Conservation (phyloP, 2,888 invertebrate species). For the Epinotia brunnichana region DNA sequence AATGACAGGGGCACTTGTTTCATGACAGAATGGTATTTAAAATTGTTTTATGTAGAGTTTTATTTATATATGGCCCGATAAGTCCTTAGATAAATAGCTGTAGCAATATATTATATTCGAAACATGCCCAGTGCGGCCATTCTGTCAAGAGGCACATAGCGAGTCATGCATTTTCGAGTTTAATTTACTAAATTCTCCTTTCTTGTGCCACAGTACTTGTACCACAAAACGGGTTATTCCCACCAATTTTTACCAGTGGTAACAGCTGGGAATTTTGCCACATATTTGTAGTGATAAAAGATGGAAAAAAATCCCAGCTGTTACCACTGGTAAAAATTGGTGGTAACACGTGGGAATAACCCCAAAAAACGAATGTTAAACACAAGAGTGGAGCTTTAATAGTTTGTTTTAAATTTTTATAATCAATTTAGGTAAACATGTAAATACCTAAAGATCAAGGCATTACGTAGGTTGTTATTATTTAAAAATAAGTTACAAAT, state of each 20-base stretch:
- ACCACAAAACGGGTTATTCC: too few species aligned
- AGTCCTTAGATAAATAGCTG: constrained; percentile 55
- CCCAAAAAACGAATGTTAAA: constrained; percentile 65
- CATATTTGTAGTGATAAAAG: too few species aligned
- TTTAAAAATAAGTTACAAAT: constrained; percentile 62
- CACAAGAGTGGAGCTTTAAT: constrained; percentile 71
- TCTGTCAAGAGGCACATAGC: constrained; percentile 63
- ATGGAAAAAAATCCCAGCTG: too few species aligned
- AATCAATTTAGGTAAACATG: constrained; percentile 67
- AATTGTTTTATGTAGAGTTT: constrained; percentile 51
- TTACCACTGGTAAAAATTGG: too few species aligned
- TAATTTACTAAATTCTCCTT: constrained; percentile 62
- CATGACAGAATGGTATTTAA: constrained; percentile 67
- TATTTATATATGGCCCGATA: constrained; percentile 46
- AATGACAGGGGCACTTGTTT: constrained; percentile 50
- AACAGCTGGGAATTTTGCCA: too few species aligned
- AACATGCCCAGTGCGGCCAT: constrained; percentile 59
- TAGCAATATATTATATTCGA: constrained; percentile 56
- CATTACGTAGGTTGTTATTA: constrained; percentile 61
- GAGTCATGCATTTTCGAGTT: constrained; percentile 61
- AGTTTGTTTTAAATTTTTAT: constrained; percentile 55
- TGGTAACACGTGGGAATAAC: too few species aligned
- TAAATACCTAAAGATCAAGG: constrained; percentile 73
- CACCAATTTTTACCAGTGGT: too few species aligned
- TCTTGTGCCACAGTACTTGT: constrained; percentile 70